These are phyloP conservation scores for Cataglyphis cursor DNA, from an alignment of 2,888 invertebrate species.

Conservation along the genomic window DNA sequence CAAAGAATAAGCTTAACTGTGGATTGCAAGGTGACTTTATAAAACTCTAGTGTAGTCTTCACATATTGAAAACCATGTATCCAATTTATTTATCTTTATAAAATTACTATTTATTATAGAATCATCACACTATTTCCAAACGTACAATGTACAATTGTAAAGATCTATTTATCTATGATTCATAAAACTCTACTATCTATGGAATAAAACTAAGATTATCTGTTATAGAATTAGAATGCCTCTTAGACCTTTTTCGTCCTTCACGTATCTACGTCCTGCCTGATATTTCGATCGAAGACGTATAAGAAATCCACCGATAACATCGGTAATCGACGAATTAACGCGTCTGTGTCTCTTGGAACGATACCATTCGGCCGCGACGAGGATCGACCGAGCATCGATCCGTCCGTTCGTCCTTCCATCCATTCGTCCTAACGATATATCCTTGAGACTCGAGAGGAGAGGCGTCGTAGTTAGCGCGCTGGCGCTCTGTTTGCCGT, in stretches of 20 bases:
- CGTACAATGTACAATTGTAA: not conserved
- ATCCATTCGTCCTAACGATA: constrained; percentile 67
- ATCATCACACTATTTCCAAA: not conserved
- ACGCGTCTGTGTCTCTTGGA: not conserved
- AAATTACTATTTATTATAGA: not conserved
- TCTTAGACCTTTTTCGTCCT: not conserved
- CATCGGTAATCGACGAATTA: not conserved
- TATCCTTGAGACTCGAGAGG: constrained; percentile 80
- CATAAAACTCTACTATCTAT: not conserved
- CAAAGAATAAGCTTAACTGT: not conserved
- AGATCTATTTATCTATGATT: not conserved
- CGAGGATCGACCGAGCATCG: constrained; percentile 68
- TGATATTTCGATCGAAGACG: not conserved
- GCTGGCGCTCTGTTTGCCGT: constrained; percentile 78
- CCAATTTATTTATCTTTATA: not conserved
- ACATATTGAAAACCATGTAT: not conserved
- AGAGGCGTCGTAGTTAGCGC: constrained; percentile 78
- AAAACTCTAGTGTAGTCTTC: not conserved
- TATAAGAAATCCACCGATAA: not conserved
- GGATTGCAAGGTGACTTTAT: not conserved
- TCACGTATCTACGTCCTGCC: not conserved
- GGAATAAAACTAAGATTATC: not conserved
- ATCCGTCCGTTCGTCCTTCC: constrained; percentile 60
- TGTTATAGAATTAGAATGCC: not conserved
- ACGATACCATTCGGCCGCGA: not conserved